These are phyloP conservation scores for Epinotia nisella DNA, from an alignment of 2,888 invertebrate genomes.

Conservation along the genomic window DNA sequence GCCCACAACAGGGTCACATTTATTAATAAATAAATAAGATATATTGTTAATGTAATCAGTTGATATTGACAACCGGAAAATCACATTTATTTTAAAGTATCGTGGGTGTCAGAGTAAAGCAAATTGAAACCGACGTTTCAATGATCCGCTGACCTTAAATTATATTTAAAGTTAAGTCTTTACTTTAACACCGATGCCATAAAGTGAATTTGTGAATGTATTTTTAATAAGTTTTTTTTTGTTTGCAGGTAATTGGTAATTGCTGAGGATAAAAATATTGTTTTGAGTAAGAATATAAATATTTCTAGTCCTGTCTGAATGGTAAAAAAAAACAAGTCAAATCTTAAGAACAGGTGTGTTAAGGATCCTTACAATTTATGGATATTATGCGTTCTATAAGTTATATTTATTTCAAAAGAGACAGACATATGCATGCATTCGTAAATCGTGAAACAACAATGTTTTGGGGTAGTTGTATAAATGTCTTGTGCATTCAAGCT, in stretches of 20 bases:
- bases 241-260: conserved; percentile 32
- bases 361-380: too few species aligned
- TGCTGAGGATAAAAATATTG: not conserved
- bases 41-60: conserved; percentile 18
- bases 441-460: too few species aligned
- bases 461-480: too few species aligned
- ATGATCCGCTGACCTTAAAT: conserved; percentile 33
- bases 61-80: conserved; percentile 40
- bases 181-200: conserved; percentile 6
- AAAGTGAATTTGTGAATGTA: not conserved
- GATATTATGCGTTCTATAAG: too few species aligned
- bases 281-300: not conserved
- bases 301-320: too few species aligned
- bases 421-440: too few species aligned
- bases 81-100: conserved; percentile 26
- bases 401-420: too few species aligned
- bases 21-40: conserved; percentile 26
- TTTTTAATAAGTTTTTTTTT: conserved; percentile 22
- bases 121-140: conserved; percentile 30
- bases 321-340: too few species aligned
- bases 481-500: too few species aligned
- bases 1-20: conserved; percentile 15
- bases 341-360: too few species aligned
- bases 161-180: conserved; percentile 15
- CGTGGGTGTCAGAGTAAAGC: conserved; percentile 38